Conservation (phyloP, 2,797 vertebrate genomes). For the Fistularia commersonii region DNA sequence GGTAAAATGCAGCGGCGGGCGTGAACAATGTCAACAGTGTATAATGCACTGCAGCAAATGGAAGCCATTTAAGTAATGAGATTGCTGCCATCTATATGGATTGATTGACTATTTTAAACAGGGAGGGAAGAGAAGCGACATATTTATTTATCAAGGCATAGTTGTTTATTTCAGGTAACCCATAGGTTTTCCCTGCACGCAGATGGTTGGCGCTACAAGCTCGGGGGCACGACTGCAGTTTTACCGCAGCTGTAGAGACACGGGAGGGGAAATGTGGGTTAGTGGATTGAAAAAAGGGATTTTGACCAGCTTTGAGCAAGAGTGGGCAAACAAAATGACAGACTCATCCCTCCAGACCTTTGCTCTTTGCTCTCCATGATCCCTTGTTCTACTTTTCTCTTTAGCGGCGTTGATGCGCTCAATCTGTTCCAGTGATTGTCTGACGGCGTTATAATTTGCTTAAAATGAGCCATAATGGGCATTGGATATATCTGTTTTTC, state of each 20-base stretch:
- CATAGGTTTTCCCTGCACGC: neutral
- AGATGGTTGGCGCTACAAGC: slow-evolving; percentile 15
- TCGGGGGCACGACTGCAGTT: slow-evolving; percentile 3
- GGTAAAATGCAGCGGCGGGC: slow-evolving; percentile 32
- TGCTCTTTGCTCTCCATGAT: slow-evolving; percentile 45
- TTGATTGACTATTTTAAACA: neutral
- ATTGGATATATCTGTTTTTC: neutral
- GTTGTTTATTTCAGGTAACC: too few relatives aligned
- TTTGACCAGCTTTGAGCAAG: slow-evolving; percentile 47
- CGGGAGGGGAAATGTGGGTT: slow-evolving; percentile 20
- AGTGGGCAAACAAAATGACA: slow-evolving; percentile 48
- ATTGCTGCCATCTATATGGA: slow-evolving; percentile 18
- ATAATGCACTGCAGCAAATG: slow-evolving; percentile 29
- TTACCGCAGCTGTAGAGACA: slow-evolving; percentile 21
- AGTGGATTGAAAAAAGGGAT: slow-evolving; percentile 36
- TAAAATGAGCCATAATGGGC: slow-evolving; percentile 65
- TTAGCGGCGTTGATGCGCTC: slow-evolving; percentile 59
- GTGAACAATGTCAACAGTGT: slow-evolving; percentile 42
- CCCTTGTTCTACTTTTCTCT: slow-evolving; percentile 19
- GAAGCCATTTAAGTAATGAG: slow-evolving; percentile 46
- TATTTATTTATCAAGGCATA: too few relatives aligned
- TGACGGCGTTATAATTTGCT: slow-evolving; percentile 63
- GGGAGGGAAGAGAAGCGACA: too few relatives aligned
- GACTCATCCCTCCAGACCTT: slow-evolving; percentile 38
- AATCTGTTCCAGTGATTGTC: slow-evolving; percentile 66